A percentile compares a stretch with the other conserved stretches of the same genome.
Evolutionary conservation across 23 tunicate genomes (phyloP).

Genomic region (Ascidia mentula): DNA sequence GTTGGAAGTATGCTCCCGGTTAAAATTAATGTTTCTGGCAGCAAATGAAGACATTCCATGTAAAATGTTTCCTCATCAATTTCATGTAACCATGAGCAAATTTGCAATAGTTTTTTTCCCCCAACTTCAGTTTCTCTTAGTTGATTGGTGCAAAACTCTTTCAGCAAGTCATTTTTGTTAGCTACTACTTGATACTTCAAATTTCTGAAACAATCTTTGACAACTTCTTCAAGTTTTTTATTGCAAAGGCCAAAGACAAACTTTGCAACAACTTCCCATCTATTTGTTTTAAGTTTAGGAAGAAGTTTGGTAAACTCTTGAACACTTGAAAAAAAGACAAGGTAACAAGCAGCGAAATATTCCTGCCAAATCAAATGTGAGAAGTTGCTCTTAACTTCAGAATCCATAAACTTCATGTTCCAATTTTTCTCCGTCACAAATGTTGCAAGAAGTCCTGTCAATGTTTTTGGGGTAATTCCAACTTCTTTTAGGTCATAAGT

Average conservation of each 20-base stretch:
- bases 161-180: background rate
- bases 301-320: background rate
- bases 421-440: background rate
- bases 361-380: background rate
- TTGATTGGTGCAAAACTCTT: background rate
- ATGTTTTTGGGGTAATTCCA: background rate
- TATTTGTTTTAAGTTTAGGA: background rate
- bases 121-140: background rate
- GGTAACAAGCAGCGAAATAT: slow-evolving; percentile 10
- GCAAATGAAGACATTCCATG: background rate
- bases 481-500: background rate
- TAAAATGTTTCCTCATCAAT: background rate
- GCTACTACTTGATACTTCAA: background rate
- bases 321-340: background rate
- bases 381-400: background rate
- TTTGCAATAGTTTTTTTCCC: background rate
- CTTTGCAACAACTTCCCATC: background rate
- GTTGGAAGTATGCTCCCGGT: background rate
- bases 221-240: background rate
- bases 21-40: background rate
- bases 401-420: background rate
- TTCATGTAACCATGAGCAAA: slow-evolving; percentile 1
- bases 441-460: background rate
- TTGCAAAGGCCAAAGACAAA: slow-evolving; percentile 7
- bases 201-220: background rate